phyloP scores from a whole-genome alignment of 2,888 invertebrate species.

The Pocota personata region DNA sequence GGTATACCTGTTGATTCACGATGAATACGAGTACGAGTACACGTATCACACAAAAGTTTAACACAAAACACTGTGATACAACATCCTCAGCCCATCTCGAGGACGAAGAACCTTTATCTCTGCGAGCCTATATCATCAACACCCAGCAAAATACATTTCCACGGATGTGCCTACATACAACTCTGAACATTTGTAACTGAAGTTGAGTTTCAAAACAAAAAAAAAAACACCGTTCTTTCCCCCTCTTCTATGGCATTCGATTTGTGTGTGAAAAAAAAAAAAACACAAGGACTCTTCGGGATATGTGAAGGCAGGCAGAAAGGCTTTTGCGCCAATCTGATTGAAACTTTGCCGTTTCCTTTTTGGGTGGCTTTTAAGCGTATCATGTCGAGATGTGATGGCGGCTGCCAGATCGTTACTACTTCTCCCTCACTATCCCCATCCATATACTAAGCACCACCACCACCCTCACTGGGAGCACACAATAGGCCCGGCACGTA shows the following conservation, averaged over 20 bases:
- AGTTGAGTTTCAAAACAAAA: slow-evolving; percentile 38
- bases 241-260: slow-evolving; percentile 53
- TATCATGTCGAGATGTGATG: slow-evolving; percentile 72
- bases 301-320: slow-evolving; percentile 47
- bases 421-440: slow-evolving; percentile 24
- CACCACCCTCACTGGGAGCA: background rate
- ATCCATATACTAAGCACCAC: background rate
- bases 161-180: slow-evolving; percentile 51
- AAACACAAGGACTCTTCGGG: slow-evolving; percentile 26
- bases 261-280: slow-evolving; percentile 53
- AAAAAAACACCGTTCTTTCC: slow-evolving; percentile 27
- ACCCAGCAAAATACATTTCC: slow-evolving; percentile 40
- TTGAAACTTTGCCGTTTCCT: slow-evolving; percentile 75
- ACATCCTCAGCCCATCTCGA: slow-evolving; percentile 15
- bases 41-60: slow-evolving; percentile 59
- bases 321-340: slow-evolving; percentile 74
- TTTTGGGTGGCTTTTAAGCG: slow-evolving; percentile 72
- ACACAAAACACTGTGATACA: slow-evolving; percentile 59
- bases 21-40: slow-evolving; percentile 12
- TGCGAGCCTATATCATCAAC: slow-evolving; percentile 49
- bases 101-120: slow-evolving; percentile 42
- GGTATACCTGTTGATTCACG: slow-evolving; percentile 68
- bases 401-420: slow-evolving; percentile 65
- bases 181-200: slow-evolving; percentile 68
- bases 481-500: slow-evolving; percentile 71